Percentiles rank a stretch among this genome's conserved stretches.
These are phyloP conservation scores for Aplysia californica DNA, from an alignment of 1,140 invertebrate genomes.

Conservation along the genomic window DNA sequence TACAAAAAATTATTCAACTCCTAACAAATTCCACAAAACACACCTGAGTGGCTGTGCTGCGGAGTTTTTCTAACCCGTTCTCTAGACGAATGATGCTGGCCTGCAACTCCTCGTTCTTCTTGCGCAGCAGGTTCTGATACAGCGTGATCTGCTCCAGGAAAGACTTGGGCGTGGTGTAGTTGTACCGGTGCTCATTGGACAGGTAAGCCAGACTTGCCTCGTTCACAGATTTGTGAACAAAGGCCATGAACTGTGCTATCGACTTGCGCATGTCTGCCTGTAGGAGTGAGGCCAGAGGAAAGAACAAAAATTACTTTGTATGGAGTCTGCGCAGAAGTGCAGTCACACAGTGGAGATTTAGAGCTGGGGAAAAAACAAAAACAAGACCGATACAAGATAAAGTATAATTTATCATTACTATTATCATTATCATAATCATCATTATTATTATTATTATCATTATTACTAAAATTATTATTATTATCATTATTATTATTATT, in stretches of 20 bases:
- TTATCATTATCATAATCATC: too few species aligned
- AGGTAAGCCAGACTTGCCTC: slow-evolving; percentile 87
- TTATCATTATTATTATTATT: too few species aligned
- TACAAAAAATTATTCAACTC: not conserved
- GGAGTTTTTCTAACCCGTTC: slow-evolving; percentile 92
- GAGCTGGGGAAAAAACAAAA: too few species aligned
- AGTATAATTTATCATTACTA: too few species aligned
- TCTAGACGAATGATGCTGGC: slow-evolving; percentile 88
- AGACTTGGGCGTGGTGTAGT: slow-evolving; percentile 97
- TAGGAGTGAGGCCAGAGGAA: not conserved
- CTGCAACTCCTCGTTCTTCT: slow-evolving; percentile 84
- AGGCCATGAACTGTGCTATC: slow-evolving; percentile 92
- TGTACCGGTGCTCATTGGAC: slow-evolving; percentile 90
- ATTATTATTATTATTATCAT: too few species aligned
- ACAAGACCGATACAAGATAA: too few species aligned
- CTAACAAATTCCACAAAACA: not conserved
- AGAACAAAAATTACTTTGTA: not conserved
- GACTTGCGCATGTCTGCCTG: slow-evolving; percentile 56
- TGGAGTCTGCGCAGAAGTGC: too few species aligned
- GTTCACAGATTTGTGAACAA: slow-evolving; percentile 93
- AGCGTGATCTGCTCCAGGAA: slow-evolving; percentile 95
- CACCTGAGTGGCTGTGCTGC: slow-evolving; percentile 82
- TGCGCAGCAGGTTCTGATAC: slow-evolving; percentile 86
- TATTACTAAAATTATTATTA: too few species aligned
- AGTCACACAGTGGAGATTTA: too few species aligned